Evolutionary conservation across 2,888 invertebrate genomes (phyloP), one percentile per base, ranked within the genome.

Genomic region (Cosmorhoe ocellata): DNA sequence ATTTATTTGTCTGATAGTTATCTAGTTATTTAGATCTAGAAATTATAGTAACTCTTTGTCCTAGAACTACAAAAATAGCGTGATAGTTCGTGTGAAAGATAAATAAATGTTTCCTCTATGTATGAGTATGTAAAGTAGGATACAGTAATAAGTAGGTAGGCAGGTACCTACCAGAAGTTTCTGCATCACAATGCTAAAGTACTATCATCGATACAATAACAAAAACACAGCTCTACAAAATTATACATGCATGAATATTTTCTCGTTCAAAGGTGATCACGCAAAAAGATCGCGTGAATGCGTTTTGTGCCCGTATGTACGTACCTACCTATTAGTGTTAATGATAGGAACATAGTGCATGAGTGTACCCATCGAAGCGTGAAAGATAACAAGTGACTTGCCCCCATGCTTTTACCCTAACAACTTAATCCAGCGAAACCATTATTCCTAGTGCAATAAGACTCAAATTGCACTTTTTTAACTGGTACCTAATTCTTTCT

Each of bases 361-460:
- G 69, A 69, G 58, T 40, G 57, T 41, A 61, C 46, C 60, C 59
- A 67, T 68, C 66, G 66, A 71, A 74, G 64, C 72, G 73, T 76
- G 70, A 72, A 67, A 72, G 78, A 79, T 78, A 79, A 71, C 66
- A 61, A 69, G 69, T 65, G 65, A 51, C 63, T 58, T 58, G 61
- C 58, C 51, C 55, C 51, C 53, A 52, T 49, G 61, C 60, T 64
- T 59, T 63, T 44, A 47, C 37, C 40, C 46, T 44, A 44, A 39
- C 51, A 49, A 55, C 48, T 50, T 32, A 13, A 31, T 33, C 33
- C 39, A 14, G 32, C n/a, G 11, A 27, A 28, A 44, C 27, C 39
- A 31, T 49, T 56, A 52, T 41, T 28, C 4, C 12, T 12, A 24
- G 3, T 4, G 1, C 0, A 7, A 12, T 52, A 56, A 12, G 28